Percentiles rank a stretch among this genome's conserved stretches.
These are phyloP conservation scores for Brachionus koreanus DNA, from an alignment of 1,140 invertebrate species.

Conservation along the genomic window DNA sequence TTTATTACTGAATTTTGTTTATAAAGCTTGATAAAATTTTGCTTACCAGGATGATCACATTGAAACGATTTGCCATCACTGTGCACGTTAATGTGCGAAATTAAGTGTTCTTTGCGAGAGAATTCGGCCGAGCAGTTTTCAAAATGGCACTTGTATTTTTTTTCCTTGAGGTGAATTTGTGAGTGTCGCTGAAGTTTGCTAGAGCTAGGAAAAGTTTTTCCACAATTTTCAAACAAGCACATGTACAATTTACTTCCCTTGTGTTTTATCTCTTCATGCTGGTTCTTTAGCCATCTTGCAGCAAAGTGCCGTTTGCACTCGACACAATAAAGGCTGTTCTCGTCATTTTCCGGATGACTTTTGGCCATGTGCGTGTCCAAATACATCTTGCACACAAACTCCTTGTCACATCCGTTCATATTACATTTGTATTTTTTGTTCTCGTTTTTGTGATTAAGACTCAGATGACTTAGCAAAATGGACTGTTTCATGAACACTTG, in stretches of 20 bases:
- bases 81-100: slow-evolving; percentile 11
- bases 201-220: not conserved
- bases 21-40: too few relatives aligned
- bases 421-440: not conserved
- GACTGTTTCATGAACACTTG: slow-evolving; percentile 16
- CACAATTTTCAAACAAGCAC: slow-evolving; percentile 24
- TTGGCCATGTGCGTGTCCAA: slow-evolving; percentile 2
- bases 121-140: slow-evolving; percentile 22
- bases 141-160: slow-evolving; percentile 8
- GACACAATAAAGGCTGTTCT: not conserved
- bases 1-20: too few relatives aligned
- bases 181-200: slow-evolving; percentile 18
- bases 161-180: not conserved
- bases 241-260: slow-evolving; percentile 3
- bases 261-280: slow-evolving; percentile 27
- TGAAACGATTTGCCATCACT: not conserved
- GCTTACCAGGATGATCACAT: not conserved
- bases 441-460: not conserved
- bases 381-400: slow-evolving; percentile 4
- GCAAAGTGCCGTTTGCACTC: not conserved
- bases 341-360: not conserved
- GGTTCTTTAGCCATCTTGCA: not conserved
- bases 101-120: not conserved
- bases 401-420: not conserved
- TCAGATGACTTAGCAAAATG: not conserved